These are phyloP conservation scores for Trichogramma dendrolimi DNA, from an alignment of 2,888 invertebrate species.

Conservation along the genomic window DNA sequence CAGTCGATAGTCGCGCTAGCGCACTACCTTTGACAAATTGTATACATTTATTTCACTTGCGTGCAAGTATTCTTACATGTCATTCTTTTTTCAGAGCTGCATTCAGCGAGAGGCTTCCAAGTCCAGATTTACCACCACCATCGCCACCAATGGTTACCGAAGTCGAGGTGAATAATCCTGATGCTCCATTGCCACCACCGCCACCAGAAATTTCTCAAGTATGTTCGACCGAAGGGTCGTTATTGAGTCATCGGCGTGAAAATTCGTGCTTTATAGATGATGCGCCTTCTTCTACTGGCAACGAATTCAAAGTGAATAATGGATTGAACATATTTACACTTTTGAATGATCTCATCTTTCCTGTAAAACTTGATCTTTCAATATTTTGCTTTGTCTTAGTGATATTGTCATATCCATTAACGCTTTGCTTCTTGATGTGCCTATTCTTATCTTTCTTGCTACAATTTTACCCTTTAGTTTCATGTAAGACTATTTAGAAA, in stretches of 20 bases:
- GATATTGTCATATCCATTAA: too few relatives aligned
- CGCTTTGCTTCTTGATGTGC: too few relatives aligned
- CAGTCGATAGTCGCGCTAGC: not conserved
- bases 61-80: too few relatives aligned
- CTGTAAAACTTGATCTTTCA: slow-evolving; percentile 7
- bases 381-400: slow-evolving; percentile 17
- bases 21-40: not conserved
- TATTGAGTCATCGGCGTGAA: slow-evolving; percentile 22
- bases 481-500: too few relatives aligned
- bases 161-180: slow-evolving; percentile 59
- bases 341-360: slow-evolving; percentile 28
- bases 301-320: not conserved
- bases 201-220: slow-evolving; percentile 53
- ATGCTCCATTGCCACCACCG: slow-evolving; percentile 65
- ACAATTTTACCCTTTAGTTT: too few relatives aligned
- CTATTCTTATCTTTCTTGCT: too few relatives aligned
- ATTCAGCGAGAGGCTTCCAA: slow-evolving; percentile 56
- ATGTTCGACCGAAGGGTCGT: slow-evolving; percentile 35
- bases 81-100: slow-evolving; percentile 34
- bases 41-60: slow-evolving; percentile 2
- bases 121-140: slow-evolving; percentile 62
- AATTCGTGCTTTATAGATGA: slow-evolving; percentile 15
- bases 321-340: slow-evolving; percentile 12
- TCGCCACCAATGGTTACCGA: slow-evolving; percentile 62
- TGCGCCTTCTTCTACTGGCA: not conserved